Conservation (phyloP, 2,797 vertebrate species). For the Peromyscus eremicus region DNA sequence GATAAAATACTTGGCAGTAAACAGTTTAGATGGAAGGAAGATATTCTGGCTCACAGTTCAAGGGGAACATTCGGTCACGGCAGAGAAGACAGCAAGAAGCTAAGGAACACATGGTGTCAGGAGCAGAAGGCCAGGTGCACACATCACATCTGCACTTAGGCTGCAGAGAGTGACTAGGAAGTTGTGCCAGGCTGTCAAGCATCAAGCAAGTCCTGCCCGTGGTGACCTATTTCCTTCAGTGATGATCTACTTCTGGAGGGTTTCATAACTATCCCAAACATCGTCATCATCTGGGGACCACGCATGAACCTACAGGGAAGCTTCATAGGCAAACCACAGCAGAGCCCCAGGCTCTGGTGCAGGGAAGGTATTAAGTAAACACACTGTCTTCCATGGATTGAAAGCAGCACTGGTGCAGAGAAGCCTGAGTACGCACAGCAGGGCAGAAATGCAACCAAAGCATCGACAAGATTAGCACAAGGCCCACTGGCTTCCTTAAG, state of each 20-base stretch:
- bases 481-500: slow-evolving; percentile 33
- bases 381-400: background rate
- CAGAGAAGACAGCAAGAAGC: background rate
- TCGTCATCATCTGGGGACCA: background rate
- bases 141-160: background rate
- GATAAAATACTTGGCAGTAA: background rate
- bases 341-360: background rate
- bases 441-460: slow-evolving; percentile 21
- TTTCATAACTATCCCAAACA: background rate
- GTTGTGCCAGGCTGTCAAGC: background rate
- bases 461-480: slow-evolving; percentile 62
- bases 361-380: background rate
- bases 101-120: background rate
- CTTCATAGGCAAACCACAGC: background rate
- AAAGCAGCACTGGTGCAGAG: background rate
- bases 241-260: background rate
- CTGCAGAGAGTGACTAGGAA: background rate
- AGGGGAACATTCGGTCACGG: background rate
- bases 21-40: background rate
- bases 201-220: no score
- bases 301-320: no score
- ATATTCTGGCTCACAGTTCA: background rate
- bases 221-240: background rate
- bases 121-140: background rate
- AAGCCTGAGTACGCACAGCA: background rate